phyloP scores from a whole-genome alignment of 1,140 invertebrate genomes.

The Drosophila nigromelanica region DNA sequence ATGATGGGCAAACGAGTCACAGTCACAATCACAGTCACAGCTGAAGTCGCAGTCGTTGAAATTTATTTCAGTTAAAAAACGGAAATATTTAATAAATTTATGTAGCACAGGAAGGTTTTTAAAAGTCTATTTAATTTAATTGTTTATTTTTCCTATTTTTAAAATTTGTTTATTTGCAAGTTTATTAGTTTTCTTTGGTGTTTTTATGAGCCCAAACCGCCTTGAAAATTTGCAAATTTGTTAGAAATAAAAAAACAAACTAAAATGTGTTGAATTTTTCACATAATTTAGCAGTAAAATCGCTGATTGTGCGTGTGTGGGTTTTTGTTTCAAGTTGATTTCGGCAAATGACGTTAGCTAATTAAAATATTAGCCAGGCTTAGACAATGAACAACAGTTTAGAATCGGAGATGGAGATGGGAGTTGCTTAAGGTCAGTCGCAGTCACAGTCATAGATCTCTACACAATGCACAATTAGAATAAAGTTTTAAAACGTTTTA shows the following conservation, averaged over 20 bases:
- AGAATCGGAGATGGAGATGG: constrained; percentile 3
- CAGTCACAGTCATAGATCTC: constrained; percentile 11
- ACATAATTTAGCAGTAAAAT: constrained; percentile 57
- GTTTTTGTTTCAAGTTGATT: constrained; percentile 20
- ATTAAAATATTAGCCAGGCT: constrained; percentile 24
- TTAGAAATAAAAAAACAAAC: constrained; percentile 11
- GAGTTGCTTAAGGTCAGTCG: constrained; percentile 28
- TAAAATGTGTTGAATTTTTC: constrained; percentile 31
- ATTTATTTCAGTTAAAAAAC: background rate
- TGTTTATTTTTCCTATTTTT: constrained; percentile 1
- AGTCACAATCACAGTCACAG: background rate
- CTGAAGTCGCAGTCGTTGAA: background rate
- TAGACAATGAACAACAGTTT: constrained; percentile 23
- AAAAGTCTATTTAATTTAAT: constrained; percentile 31
- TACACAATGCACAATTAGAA: constrained; percentile 62
- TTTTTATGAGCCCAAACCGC: constrained; percentile 42
- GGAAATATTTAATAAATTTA: constrained; percentile 12
- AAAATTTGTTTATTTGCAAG: constrained; percentile 9
- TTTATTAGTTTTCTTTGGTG: constrained; percentile 29
- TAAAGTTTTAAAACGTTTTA: constrained; percentile 21
- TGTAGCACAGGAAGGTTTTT: constrained; percentile 27
- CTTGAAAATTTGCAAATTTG: constrained; percentile 72
- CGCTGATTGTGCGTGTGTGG: constrained; percentile 35
- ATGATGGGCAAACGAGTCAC: constrained; percentile 11
- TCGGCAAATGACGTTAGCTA: constrained; percentile 35